Conservation (phyloP, 1,140 invertebrate species). For the Ips nitidus region DNA sequence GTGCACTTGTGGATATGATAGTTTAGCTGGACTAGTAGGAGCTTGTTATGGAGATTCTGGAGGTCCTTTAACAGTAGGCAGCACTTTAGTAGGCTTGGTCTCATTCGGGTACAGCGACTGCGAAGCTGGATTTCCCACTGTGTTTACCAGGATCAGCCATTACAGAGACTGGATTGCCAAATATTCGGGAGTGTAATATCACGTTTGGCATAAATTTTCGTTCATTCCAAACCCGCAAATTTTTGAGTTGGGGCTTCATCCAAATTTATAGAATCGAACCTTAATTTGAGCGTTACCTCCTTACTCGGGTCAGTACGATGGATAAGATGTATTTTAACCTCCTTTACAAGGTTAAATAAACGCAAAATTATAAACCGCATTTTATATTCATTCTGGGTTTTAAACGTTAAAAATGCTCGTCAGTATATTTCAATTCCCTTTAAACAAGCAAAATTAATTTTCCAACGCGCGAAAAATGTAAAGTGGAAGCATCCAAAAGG, state of each 20-base stretch:
- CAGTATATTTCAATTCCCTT: no score
- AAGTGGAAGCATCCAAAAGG: neutral
- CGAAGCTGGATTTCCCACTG: slow-evolving; percentile 18
- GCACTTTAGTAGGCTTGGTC: slow-evolving; percentile 21
- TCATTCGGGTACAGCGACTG: slow-evolving; percentile 23
- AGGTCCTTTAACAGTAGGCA: slow-evolving; percentile 69
- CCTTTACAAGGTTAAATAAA: no score
- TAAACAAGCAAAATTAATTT: no score
- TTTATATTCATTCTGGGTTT: no score
- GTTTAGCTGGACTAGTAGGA: slow-evolving; percentile 17
- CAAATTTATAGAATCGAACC: no score
- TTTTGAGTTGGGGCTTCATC: no score
- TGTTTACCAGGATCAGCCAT: slow-evolving; percentile 28
- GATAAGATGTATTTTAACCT: no score
- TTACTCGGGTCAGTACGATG: no score
- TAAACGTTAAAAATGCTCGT: no score
- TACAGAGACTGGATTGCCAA: slow-evolving; percentile 26
- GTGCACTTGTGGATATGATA: slow-evolving; percentile 21
- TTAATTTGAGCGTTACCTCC: no score
- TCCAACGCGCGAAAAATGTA: no score
- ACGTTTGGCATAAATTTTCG: neutral
- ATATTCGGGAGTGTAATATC: slow-evolving; percentile 22
- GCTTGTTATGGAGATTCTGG: slow-evolving; percentile 82
- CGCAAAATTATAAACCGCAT: no score
- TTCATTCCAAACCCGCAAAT: neutral